Percentiles rank a stretch among this genome's conserved stretches.
Conservation (phyloP, 2,888 invertebrate genomes). For the Hypsopygia costalis region DNA sequence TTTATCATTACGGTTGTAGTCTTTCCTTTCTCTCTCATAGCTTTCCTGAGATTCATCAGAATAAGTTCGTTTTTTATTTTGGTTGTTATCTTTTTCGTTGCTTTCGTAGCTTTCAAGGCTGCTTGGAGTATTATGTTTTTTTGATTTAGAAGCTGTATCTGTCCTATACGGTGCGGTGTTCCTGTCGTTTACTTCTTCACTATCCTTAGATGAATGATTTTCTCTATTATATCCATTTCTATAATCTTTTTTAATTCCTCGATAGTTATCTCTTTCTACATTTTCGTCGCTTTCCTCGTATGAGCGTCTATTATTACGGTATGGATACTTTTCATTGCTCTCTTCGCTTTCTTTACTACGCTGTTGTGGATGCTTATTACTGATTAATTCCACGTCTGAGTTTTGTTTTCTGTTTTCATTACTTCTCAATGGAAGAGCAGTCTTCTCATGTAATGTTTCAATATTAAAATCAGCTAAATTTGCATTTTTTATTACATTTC, state of each 20-base stretch:
- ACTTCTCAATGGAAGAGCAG: conserved; percentile 13
- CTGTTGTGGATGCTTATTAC: conserved; percentile 1
- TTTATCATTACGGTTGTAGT: not conserved
- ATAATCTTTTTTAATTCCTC: not conserved
- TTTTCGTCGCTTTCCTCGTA: conserved; percentile 21
- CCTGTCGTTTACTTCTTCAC: conserved; percentile 24
- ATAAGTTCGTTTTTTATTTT: conserved; percentile 10
- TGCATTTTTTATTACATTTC: conserved; percentile 7
- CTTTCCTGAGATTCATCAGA: conserved; percentile 6
- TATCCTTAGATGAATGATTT: conserved; percentile 16
- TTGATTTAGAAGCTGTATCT: conserved; percentile 1
- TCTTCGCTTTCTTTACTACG: conserved; percentile 17
- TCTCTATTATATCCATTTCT: conserved; percentile 5
- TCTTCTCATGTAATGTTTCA: conserved; percentile 46
- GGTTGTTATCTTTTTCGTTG: conserved; percentile 20
- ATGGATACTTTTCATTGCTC: conserved; percentile 23
- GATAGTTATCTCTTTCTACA: conserved; percentile 13
- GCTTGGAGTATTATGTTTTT: not conserved
- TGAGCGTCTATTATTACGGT: conserved; percentile 13
- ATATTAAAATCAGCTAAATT: conserved; percentile 58
- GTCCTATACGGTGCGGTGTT: not conserved
- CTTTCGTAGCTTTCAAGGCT: conserved; percentile 18
- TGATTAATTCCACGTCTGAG: conserved; percentile 5
- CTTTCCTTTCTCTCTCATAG: conserved; percentile 1
- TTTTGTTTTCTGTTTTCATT: conserved; percentile 13